Evolutionary conservation across 35 echinoderm and acorn worm genomes (phyloP).

Genomic region (Heliocidaris tuberculata): DNA sequence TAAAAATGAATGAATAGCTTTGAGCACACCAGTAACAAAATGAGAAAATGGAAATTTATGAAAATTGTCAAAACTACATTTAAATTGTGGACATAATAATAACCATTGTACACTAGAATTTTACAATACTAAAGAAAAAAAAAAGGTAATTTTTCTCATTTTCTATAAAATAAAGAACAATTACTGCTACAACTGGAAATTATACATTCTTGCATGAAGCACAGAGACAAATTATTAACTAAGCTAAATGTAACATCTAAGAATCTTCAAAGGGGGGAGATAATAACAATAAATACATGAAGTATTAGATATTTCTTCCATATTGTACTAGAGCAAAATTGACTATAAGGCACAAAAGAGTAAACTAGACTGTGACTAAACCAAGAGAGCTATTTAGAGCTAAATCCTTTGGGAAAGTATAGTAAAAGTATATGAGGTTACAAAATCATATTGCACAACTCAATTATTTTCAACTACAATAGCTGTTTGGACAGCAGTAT

Average conservation of each 20-base stretch:
- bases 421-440: background rate
- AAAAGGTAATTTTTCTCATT: background rate
- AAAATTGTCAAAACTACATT: background rate
- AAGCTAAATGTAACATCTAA: background rate
- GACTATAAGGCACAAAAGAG: background rate
- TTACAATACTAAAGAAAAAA: background rate
- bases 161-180: background rate
- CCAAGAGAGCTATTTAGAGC: background rate
- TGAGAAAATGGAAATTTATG: background rate
- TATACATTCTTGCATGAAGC: background rate
- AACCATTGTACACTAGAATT: background rate
- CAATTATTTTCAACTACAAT: background rate
- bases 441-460: background rate
- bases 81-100: background rate
- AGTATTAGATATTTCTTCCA: background rate
- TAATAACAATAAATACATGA: background rate
- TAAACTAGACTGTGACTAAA: background rate
- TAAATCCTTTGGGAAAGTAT: background rate
- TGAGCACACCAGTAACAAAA: background rate
- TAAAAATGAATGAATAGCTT: background rate
- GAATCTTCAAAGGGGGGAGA: background rate
- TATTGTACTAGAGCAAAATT: background rate
- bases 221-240: background rate
- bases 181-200: background rate
- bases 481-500: background rate